phyloP scores from a whole-genome alignment of 1,140 invertebrate genomes.

The Drosophila sp. region DNA sequence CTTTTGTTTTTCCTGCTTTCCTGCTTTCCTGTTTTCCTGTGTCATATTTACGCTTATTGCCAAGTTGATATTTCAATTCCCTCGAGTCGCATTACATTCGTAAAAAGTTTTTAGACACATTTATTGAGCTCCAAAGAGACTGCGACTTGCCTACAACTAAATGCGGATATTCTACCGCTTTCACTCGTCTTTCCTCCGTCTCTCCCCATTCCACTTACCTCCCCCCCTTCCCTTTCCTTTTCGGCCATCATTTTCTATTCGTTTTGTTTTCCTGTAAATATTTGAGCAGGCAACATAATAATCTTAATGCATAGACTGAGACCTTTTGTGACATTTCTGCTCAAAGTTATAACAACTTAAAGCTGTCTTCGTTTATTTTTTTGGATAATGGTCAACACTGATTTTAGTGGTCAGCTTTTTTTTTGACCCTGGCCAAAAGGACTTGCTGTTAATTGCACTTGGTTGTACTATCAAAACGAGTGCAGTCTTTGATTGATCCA shows the following conservation, averaged over 20 bases:
- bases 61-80: slow-evolving; percentile 66
- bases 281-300: slow-evolving; percentile 56
- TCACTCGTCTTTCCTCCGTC: too few species aligned
- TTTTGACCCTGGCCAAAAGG: not conserved
- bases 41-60: slow-evolving; percentile 49
- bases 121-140: slow-evolving; percentile 47
- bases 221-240: not conserved
- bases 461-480: slow-evolving; percentile 31
- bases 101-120: slow-evolving; percentile 64
- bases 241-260: not conserved
- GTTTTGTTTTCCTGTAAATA: slow-evolving; percentile 62
- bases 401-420: not conserved
- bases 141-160: slow-evolving; percentile 16
- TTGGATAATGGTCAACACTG: not conserved
- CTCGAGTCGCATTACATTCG: slow-evolving; percentile 66
- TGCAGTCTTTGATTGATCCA: slow-evolving; percentile 52
- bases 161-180: slow-evolving; percentile 32
- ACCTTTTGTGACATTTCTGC: slow-evolving; percentile 38
- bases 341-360: slow-evolving; percentile 27
- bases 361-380: not conserved
- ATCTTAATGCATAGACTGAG: slow-evolving; percentile 59
- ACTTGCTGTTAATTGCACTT: slow-evolving; percentile 54
- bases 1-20: slow-evolving; percentile 25
- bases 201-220: too few species aligned
- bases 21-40: slow-evolving; percentile 28